These are phyloP conservation scores for Rhimphoctona megacephalus DNA, from an alignment of 2,888 invertebrate species.

Conservation along the genomic window DNA sequence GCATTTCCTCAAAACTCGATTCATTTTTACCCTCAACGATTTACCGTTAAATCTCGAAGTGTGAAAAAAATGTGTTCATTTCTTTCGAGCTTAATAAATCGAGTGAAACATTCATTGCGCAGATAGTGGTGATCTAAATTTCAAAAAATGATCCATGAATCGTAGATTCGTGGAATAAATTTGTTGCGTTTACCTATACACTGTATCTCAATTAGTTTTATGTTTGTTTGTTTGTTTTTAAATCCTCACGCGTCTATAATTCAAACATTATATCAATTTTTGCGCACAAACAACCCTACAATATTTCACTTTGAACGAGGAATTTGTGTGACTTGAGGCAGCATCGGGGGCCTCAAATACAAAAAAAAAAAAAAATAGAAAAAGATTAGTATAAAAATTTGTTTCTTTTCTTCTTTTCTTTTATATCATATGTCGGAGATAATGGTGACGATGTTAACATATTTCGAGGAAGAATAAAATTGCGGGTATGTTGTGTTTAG, in stretches of 20 bases:
- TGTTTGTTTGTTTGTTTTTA: not conserved
- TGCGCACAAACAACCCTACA: conserved; percentile 9
- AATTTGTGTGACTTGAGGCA: conserved; percentile 36
- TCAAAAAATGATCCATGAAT: conserved; percentile 36
- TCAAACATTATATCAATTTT: conserved; percentile 33
- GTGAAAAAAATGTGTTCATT: not conserved
- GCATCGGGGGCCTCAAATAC: conserved; percentile 28
- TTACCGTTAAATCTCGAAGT: not conserved
- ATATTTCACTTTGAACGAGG: conserved; percentile 40
- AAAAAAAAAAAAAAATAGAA: conserved; percentile 64
- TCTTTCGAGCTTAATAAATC: conserved; percentile 6
- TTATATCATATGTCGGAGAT: conserved; percentile 1
- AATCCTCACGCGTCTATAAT: conserved; percentile 12
- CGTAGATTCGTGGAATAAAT: conserved; percentile 51
- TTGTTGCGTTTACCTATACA: conserved; percentile 70
- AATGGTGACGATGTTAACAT: conserved; percentile 5
- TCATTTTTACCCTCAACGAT: not conserved
- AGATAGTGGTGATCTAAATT: conserved; percentile 32
- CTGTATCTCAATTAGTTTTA: conserved; percentile 27
- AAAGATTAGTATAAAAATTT: conserved; percentile 50
- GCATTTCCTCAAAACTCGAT: conserved; percentile 17
- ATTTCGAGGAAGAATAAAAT: conserved; percentile 23
- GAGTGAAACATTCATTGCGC: conserved; percentile 53
- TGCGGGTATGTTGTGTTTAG: not conserved
- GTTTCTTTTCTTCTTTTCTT: conserved; percentile 19